Conservation (phyloP, 2,888 invertebrate genomes). For the Philopedon plagiatum region DNA sequence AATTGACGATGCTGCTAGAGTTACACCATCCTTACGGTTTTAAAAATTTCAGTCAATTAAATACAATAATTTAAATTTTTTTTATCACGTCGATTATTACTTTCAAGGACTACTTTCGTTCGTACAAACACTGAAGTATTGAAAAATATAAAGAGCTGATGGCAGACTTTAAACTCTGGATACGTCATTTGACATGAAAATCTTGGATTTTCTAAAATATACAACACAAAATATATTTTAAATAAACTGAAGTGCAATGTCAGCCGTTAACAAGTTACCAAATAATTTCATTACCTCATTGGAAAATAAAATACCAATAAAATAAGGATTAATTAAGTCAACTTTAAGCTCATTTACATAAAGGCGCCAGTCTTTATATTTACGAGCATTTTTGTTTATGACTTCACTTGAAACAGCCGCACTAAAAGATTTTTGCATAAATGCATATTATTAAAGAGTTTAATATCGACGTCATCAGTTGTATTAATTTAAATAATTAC, state of each 20-base stretch:
- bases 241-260: constrained; percentile 1
- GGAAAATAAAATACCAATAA: constrained; percentile 15
- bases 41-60: no score
- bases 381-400: constrained; percentile 17
- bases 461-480: not conserved
- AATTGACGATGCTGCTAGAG: no score
- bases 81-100: no score
- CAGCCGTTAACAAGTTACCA: not conserved
- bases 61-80: no score
- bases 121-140: no score
- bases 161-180: no score
- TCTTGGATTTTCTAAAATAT: not conserved
- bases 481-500: not conserved
- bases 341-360: constrained; percentile 17
- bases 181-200: no score
- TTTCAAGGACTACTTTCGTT: no score
- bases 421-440: constrained; percentile 6
- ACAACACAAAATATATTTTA: not conserved
- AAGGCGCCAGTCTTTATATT: constrained; percentile 18
- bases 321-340: constrained; percentile 16
- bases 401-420: constrained; percentile 2
- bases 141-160: no score
- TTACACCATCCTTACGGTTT: no score
- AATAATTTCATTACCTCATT: not conserved
- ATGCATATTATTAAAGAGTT: not conserved